phyloP scores from a whole-genome alignment of 2,888 invertebrate species.

The Hypercompe scribonia region DNA sequence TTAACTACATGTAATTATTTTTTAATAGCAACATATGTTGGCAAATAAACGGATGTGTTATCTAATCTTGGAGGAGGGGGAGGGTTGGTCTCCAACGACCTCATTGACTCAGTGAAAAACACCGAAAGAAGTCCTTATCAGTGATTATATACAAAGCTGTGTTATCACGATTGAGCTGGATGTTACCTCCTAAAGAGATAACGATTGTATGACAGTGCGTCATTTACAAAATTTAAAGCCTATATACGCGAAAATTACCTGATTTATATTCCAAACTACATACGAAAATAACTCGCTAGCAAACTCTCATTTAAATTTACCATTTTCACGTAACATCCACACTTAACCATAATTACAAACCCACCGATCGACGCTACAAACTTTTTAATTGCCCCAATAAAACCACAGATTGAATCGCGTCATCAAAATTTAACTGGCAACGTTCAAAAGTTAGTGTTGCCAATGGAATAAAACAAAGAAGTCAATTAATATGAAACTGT shows the following conservation, averaged over 20 bases:
- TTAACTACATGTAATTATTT: neutral
- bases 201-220: too few relatives aligned
- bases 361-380: constrained; percentile 41
- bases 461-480: constrained; percentile 66
- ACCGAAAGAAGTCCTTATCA: too few relatives aligned
- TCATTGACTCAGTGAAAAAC: too few relatives aligned
- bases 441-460: constrained; percentile 51
- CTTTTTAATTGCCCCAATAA: constrained; percentile 62
- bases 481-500: constrained; percentile 69
- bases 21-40: too few relatives aligned
- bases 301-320: neutral
- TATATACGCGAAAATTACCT: neutral
- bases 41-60: too few relatives aligned
- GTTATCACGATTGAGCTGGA: too few relatives aligned
- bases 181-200: too few relatives aligned
- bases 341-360: constrained; percentile 32
- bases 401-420: constrained; percentile 55
- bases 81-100: too few relatives aligned
- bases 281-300: neutral
- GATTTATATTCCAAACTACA: neutral
- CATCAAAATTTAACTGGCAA: constrained; percentile 60
- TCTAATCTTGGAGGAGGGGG: too few relatives aligned
- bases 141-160: too few relatives aligned
- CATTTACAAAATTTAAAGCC: neutral
- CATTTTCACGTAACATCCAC: constrained; percentile 23